Evolutionary conservation across 2,113 vertebrate genomes (phyloP).

Genomic region (Eidolon helvum): DNA sequence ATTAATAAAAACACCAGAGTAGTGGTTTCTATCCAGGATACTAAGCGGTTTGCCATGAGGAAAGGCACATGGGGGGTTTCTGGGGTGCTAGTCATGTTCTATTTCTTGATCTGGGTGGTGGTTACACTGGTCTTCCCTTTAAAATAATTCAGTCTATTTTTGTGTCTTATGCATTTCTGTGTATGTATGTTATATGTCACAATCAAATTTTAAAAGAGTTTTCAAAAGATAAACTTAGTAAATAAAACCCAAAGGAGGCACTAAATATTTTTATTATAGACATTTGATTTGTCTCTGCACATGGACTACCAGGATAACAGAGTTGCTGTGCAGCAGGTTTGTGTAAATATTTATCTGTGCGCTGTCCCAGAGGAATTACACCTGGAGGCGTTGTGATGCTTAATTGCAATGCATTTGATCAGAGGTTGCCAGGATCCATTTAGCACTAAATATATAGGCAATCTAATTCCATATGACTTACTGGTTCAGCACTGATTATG

Average conservation of each 20-base stretch:
- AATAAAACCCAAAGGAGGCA: not conserved
- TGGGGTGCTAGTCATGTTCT: not conserved
- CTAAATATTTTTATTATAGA: not conserved
- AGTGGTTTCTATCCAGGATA: not conserved
- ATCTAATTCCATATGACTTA: slow-evolving; percentile 44
- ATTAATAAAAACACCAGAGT: not conserved
- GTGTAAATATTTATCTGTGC: slow-evolving; percentile 54
- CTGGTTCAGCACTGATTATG: not conserved
- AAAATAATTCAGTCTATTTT: not conserved
- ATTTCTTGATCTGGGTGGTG: not conserved
- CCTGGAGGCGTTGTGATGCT: not conserved
- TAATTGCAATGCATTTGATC: slow-evolving; percentile 51
- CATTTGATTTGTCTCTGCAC: not conserved
- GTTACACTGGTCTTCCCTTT: not conserved
- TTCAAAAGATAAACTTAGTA: slow-evolving; percentile 18
- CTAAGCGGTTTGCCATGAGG: not conserved
- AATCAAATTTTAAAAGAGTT: not conserved
- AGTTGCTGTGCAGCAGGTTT: slow-evolving; percentile 7
- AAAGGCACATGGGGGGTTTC: not conserved
- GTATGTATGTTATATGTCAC: not conserved
- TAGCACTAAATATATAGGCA: slow-evolving; percentile 16
- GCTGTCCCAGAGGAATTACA: not conserved
- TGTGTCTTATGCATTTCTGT: not conserved
- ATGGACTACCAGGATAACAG: not conserved
- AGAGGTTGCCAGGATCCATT: slow-evolving; percentile 46